phyloP scores from a whole-genome alignment of 1,140 invertebrate genomes.

The Yoshiicerus persimilis region DNA sequence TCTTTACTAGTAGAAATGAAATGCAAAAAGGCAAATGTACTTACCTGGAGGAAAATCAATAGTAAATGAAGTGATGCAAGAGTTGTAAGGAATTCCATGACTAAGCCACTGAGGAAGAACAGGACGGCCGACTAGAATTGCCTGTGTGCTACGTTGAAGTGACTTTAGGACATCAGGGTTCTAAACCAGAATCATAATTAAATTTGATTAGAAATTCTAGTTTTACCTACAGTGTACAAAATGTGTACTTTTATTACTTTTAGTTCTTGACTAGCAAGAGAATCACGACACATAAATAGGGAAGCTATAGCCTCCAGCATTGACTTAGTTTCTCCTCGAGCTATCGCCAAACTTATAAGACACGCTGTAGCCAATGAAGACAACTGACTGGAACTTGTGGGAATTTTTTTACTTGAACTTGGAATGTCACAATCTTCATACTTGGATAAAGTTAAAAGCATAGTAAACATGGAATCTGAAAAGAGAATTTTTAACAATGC shows the following conservation, averaged over 20 bases:
- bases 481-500: neutral
- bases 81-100: constrained; percentile 77
- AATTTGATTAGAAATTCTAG: no score
- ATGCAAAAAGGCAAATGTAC: neutral
- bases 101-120: constrained; percentile 82
- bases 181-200: constrained; percentile 58
- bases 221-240: no score
- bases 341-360: constrained; percentile 85
- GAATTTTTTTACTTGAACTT: constrained; percentile 31
- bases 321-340: constrained; percentile 88
- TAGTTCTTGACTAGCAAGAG: constrained; percentile 75
- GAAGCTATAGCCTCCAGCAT: constrained; percentile 81
- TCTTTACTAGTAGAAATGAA: no score
- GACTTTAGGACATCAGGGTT: constrained; percentile 82
- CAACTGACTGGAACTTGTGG: constrained; percentile 61
- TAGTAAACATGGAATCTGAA: constrained; percentile 73
- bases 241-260: no score
- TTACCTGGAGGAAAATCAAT: constrained; percentile 59
- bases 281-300: constrained; percentile 80
- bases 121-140: constrained; percentile 79
- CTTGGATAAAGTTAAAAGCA: constrained; percentile 76
- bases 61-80: constrained; percentile 72
- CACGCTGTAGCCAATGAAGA: constrained; percentile 87
- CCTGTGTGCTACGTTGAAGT: constrained; percentile 85
- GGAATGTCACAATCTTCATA: constrained; percentile 58